Evolutionary conservation across 2,113 vertebrate genomes (phyloP), one percentile per base, ranked within the genome.

Genomic region (Numenius arquata): DNA sequence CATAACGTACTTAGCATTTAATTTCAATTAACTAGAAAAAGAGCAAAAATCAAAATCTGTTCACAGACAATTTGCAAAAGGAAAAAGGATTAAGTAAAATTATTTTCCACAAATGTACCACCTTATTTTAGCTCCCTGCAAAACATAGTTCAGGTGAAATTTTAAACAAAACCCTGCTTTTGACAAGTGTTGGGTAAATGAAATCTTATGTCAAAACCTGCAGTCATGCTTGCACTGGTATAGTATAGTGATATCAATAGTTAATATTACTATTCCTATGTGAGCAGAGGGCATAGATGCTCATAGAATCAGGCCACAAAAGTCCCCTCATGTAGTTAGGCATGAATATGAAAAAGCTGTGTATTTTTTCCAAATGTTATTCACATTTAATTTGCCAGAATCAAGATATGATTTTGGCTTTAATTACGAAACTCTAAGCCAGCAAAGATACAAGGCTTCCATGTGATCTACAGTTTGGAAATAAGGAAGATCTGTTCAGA

Each of bases 21-120:
- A 96, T 95, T 97, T 96, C 94, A 97, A 96, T 95, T 95, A 96
- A 92, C 94, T 85, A 95, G 84, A 81, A 97, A 97, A 97, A 96
- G 95, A 96, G 96, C 96, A 97, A 96, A 96, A 96, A 92, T 96
- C 84, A 92, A 97, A 97, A 96, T 96, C 96, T 97, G 96, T 95
- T 96, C 96, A 79, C 80, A 96, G 94, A 96, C 92, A 95, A 96
- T 96, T 96, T 88, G 90, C 45, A 91, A 90, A 95, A 95, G 22
- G 88, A 84, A 92, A 95, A 89, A 53, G 75, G 53, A 62, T 63
- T 72, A 87, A 79, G 85, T 77, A 88, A 94, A 94, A 88, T 89
- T 41, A 50, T 59, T 96, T 94, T 68, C 43, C 41, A 40, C 12
- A 55, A 90, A 85, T 27, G 16, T 4, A 78, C 20, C 73, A 95